Base-by-base conservation (phyloP, 2,888 invertebrate species). In the Ommatoiulus sabulosus region DNA sequence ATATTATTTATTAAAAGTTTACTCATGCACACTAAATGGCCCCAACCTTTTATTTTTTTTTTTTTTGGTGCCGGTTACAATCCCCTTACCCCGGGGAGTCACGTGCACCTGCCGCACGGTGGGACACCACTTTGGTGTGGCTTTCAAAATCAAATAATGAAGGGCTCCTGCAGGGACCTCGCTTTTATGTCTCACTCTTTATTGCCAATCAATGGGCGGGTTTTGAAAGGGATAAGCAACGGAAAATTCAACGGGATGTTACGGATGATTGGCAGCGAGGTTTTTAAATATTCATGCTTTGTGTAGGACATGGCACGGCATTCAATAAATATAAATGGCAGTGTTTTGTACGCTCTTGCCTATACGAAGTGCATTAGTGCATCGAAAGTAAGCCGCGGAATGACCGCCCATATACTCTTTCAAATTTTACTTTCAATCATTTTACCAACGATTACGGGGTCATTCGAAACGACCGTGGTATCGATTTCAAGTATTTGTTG, bases 1-100 rank as follows among this genome's bases (percentile, higher is more conserved):
- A 10, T 80, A 35, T 80, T 80, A 80, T 80, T 80, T 80, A 80
- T 80, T 80, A 80, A 80, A 80, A 80, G 80, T 80, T 80, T 80
- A 12, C 80, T 80, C 80, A 80, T 80, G 80, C 80, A 80, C 24
- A 20, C 80, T 80, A 80, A 80, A 80, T 35, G 80, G 80, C 80
- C 80, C 80, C 10, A 35, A 24, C 80, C 80, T 35, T 80, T 35
- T n/a, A n/a, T n/a, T n/a, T n/a, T n/a, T n/a, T 8, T 52, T 15
- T 52, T 15, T 52, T 52, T 3, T 20, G 80, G 35, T 35, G 12
- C 12, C 35, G 80, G 80, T 80, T 80, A 80, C 24, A 7, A 80
- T 80, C 35, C 12, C 35, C 35, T 12, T n/a, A 35, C 80, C 80
- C 80, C 35, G 7, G 35, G 80, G 80, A 80, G 80, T 35, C 80